These are phyloP conservation scores for Pseudorectes ferrugineus DNA, from an alignment of 2,113 vertebrate genomes.

Conservation along the genomic window DNA sequence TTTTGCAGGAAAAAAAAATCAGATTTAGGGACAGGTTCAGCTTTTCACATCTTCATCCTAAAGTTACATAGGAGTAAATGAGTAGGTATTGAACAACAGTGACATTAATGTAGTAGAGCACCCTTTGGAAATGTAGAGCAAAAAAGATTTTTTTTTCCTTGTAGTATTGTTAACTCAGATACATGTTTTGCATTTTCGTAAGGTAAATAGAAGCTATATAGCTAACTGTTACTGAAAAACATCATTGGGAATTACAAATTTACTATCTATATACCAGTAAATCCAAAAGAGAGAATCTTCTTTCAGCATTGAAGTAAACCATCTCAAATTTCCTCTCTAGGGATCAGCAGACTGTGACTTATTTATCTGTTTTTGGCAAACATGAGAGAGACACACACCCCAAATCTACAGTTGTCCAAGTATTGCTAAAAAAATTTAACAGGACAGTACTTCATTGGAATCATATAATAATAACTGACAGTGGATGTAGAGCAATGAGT, in stretches of 20 bases:
- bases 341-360: neutral
- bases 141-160: neutral
- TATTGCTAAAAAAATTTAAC: neutral
- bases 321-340: neutral
- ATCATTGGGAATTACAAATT: neutral
- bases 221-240: neutral
- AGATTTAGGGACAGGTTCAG: neutral
- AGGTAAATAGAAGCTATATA: neutral
- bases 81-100: neutral
- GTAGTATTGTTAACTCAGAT: neutral
- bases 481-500: neutral
- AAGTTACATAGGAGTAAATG: neutral
- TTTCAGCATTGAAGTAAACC: neutral
- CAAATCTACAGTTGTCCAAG: neutral
- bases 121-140: neutral
- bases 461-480: neutral
- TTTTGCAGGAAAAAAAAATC: neutral
- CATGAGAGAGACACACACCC: accelerated
- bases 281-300: neutral
- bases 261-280: neutral
- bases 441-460: neutral
- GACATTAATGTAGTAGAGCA: neutral
- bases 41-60: neutral
- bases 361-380: neutral
- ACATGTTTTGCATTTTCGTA: neutral